Percentiles rank a stretch among this genome's conserved stretches.
Conservation (phyloP, 1,140 invertebrate genomes). For the Aphelinus certus region DNA sequence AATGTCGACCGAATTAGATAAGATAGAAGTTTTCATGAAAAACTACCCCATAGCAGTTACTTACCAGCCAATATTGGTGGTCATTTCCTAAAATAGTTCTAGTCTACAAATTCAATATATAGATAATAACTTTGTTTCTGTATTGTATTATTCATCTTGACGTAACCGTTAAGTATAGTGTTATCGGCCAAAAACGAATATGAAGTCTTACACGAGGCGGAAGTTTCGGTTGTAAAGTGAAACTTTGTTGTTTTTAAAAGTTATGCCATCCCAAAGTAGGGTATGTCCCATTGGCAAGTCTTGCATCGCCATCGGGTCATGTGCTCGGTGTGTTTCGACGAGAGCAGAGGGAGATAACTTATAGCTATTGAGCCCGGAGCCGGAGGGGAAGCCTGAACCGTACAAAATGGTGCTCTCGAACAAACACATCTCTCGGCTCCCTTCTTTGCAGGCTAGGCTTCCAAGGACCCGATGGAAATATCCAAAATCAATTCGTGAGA, state of each 20-base stretch:
- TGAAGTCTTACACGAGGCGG: neutral
- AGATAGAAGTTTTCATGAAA: too few species aligned
- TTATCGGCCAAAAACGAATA: too few species aligned
- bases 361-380: slow-evolving; percentile 47
- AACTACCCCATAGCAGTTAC: too few species aligned
- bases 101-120: too few species aligned
- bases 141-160: too few species aligned
- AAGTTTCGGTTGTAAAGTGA: slow-evolving; percentile 28
- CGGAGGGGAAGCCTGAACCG: slow-evolving; percentile 45
- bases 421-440: slow-evolving; percentile 43
- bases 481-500: slow-evolving; percentile 12
- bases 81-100: too few species aligned
- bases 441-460: slow-evolving; percentile 30
- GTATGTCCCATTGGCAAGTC: slow-evolving; percentile 21
- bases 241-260: slow-evolving; percentile 36
- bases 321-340: slow-evolving; percentile 45
- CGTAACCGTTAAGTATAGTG: too few species aligned
- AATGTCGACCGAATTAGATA: too few species aligned
- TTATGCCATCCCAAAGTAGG: slow-evolving; percentile 6
- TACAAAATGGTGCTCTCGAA: slow-evolving; percentile 55
- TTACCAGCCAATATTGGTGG: too few species aligned
- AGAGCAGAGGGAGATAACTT: slow-evolving; percentile 54
- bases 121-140: too few species aligned
- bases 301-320: slow-evolving; percentile 5
- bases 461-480: slow-evolving; percentile 8